Percentiles rank a stretch among this genome's conserved stretches.
phyloP scores from a whole-genome alignment of 2,888 invertebrate genomes.

The Euclidia mi region DNA sequence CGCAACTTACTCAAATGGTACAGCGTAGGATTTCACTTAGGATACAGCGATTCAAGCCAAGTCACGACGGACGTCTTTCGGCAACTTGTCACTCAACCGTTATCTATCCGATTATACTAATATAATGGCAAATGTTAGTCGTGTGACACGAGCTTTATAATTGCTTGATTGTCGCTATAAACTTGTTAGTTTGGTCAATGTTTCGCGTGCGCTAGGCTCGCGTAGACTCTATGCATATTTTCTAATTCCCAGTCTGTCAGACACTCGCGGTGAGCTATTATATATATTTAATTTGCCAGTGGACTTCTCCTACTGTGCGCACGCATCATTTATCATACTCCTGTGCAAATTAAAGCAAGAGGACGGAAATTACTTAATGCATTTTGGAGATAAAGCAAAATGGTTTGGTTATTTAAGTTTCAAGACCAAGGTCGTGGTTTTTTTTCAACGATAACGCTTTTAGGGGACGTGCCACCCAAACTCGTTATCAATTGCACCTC shows the following conservation, averaged over 20 bases:
- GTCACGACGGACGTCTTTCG: constrained; percentile 69
- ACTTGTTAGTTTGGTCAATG: constrained; percentile 26
- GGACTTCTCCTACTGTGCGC: constrained; percentile 11
- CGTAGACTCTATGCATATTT: background rate
- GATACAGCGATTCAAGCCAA: constrained; percentile 66
- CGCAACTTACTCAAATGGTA: constrained; percentile 57
- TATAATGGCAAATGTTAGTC: constrained; percentile 61
- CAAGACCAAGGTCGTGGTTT: constrained; percentile 57
- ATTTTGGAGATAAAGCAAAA: constrained; percentile 67
- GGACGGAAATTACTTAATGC: constrained; percentile 72
- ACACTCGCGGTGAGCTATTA: too few species aligned
- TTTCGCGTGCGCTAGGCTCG: constrained; percentile 4
- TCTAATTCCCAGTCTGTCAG: too few species aligned
- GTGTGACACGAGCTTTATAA: constrained; percentile 61
- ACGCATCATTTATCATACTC: constrained; percentile 18
- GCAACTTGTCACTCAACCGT: constrained; percentile 68
- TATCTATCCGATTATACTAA: constrained; percentile 60
- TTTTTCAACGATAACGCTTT: constrained; percentile 72
- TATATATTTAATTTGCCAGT: constrained; percentile 25
- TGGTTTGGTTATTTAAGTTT: constrained; percentile 64
- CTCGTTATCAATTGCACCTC: constrained; percentile 78
- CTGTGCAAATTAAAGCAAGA: constrained; percentile 62
- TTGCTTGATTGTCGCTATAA: constrained; percentile 44
- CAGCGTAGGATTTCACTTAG: constrained; percentile 60
- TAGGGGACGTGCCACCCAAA: constrained; percentile 81